These are phyloP conservation scores for Cheilosia vulpina DNA, from an alignment of 2,888 invertebrate genomes.

Conservation along the genomic window DNA sequence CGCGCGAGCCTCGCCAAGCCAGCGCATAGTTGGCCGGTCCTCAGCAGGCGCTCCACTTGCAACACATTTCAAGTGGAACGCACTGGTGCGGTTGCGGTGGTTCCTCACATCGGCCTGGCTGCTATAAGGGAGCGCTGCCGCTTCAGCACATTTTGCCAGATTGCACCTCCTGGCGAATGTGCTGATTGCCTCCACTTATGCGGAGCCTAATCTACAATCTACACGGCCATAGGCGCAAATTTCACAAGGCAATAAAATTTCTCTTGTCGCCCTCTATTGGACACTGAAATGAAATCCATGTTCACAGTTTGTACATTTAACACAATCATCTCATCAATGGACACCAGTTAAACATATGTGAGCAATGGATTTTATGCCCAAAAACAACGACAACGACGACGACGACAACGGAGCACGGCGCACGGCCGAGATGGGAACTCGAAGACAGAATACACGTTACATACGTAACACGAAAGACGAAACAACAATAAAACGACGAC, in stretches of 20 bases:
- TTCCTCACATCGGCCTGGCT: background rate
- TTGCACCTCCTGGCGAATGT: constrained; percentile 67
- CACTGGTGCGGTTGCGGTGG: too few species aligned
- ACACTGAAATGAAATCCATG: constrained; percentile 76
- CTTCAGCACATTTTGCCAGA: constrained; percentile 68
- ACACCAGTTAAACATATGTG: constrained; percentile 76
- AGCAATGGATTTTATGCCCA: constrained; percentile 75
- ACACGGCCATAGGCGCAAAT: constrained; percentile 75
- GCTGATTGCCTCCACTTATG: constrained; percentile 70
- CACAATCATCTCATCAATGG: constrained; percentile 76
- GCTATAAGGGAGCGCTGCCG: constrained; percentile 10
- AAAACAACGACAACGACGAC: constrained; percentile 62
- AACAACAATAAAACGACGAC: constrained; percentile 38
- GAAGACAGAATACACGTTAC: constrained; percentile 42
- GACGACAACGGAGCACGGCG: constrained; percentile 16
- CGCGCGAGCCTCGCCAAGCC: constrained; percentile 47
- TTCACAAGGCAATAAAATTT: constrained; percentile 76
- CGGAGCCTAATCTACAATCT: constrained; percentile 73
- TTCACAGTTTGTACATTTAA: constrained; percentile 75
- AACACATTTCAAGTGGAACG: constrained; percentile 65
- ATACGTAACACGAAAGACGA: constrained; percentile 35
- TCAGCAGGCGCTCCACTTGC: constrained; percentile 48
- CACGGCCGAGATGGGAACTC: constrained; percentile 13
- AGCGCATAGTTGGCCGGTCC: constrained; percentile 45
- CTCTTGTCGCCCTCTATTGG: constrained; percentile 76